phyloP scores from a whole-genome alignment of 2,797 vertebrate species.

The Fistularia tabacaria region DNA sequence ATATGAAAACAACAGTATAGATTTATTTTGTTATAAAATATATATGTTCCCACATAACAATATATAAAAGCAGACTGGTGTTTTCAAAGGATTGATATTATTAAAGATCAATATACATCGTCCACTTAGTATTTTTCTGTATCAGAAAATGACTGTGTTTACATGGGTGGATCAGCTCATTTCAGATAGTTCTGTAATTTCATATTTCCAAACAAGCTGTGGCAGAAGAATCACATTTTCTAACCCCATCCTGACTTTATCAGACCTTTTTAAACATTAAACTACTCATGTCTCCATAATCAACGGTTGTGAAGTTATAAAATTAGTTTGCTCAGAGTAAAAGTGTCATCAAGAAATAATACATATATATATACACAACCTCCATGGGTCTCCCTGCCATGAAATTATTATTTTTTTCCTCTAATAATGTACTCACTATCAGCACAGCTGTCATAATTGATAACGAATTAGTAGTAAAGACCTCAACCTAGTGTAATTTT shows the following conservation, averaged over 20 bases:
- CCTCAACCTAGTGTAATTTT: slow-evolving; percentile 28
- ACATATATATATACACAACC: background rate
- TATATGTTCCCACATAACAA: slow-evolving; percentile 60
- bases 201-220: slow-evolving; percentile 19
- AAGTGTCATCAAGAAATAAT: slow-evolving; percentile 5
- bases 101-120: slow-evolving; percentile 62
- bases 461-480: slow-evolving; percentile 37
- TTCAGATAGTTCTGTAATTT: slow-evolving; percentile 60
- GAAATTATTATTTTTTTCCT: slow-evolving; percentile 16
- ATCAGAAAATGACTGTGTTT: slow-evolving; percentile 81
- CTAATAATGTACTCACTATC: slow-evolving; percentile 7
- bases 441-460: background rate
- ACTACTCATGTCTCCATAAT: no score
- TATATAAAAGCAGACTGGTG: slow-evolving; percentile 60
- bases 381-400: slow-evolving; percentile 36
- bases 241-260: no score
- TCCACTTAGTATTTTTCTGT: slow-evolving; percentile 80
- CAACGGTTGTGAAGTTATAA: no score
- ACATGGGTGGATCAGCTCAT: slow-evolving; percentile 72
- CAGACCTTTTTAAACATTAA: no score
- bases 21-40: slow-evolving; percentile 77
- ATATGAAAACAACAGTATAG: slow-evolving; percentile 58
- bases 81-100: slow-evolving; percentile 58
- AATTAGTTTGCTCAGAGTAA: slow-evolving; percentile 1
- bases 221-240: no score